These are phyloP conservation scores for Xanthia togata DNA, from an alignment of 2,888 invertebrate species.

Conservation along the genomic window DNA sequence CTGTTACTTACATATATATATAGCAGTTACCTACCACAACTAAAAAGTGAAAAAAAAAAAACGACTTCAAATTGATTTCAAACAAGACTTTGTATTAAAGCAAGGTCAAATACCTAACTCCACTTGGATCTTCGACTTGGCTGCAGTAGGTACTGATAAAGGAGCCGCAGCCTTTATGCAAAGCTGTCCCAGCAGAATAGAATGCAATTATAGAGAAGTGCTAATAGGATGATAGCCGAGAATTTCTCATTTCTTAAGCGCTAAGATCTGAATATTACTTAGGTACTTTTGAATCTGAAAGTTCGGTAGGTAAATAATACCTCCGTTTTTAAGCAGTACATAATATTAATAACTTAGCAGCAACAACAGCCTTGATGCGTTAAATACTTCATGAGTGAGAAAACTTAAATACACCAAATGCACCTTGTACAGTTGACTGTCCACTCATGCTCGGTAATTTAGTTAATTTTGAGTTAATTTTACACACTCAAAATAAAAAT, in stretches of 20 bases:
- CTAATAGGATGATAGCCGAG: constrained; percentile 29
- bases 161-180: constrained; percentile 45
- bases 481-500: neutral
- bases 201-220: constrained; percentile 54
- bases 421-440: neutral
- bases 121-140: neutral
- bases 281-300: neutral
- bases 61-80: too few species aligned
- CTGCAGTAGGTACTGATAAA: constrained; percentile 15
- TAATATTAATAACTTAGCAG: neutral
- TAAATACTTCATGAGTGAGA: neutral
- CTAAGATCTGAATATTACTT: constrained; percentile 6
- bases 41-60: too few species aligned
- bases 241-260: constrained; percentile 35
- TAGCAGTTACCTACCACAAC: too few species aligned
- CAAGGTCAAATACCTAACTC: constrained; percentile 9
- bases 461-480: neutral
- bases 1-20: too few species aligned
- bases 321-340: too few species aligned
- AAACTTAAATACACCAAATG: neutral
- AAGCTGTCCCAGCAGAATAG: constrained; percentile 34
- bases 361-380: neutral
- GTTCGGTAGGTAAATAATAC: neutral
- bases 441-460: too few species aligned
- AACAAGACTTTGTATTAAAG: too few species aligned